Evolutionary conservation across 2,797 vertebrate genomes (phyloP), one percentile per base, ranked within the genome.

Genomic region (Labroides dimidiatus): DNA sequence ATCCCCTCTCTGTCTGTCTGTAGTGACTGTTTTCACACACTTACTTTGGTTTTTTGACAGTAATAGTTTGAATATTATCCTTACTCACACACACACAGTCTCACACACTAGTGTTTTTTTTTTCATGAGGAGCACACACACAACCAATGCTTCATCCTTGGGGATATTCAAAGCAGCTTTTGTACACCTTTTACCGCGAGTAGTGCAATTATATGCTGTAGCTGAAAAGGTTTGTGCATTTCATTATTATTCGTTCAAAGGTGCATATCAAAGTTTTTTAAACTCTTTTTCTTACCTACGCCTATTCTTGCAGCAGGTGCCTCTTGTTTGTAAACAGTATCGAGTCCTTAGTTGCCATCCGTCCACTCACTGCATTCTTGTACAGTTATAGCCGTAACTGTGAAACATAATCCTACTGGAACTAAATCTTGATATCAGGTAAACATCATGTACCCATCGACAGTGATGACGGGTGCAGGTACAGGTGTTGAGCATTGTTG

Each of bases 261-360:
- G 76, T 87, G 84, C 79, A 56, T 78, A 75, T 77, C 65, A 67
- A 62, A 6, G 4, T 37, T 75, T 59, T 70, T 61, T 33, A 10
- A n/a, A 52, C 51, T 14, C 4, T 17, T 58, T 65, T 59, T 74
- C 54, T 71, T 67, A 58, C 66, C 54, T 4, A 78, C 74, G 67
- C 80, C 63, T 87, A 62, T 75, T 80, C 92, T 92, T 91, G 93
- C 93, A 91, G 91, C 93, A 92, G 94, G 92, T 95, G 93, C 95
- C 93, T 93, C 92, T 93, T 91, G 94, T 94, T 94, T 93, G 90
- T 93, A 87, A 92, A 72, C 19, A 42, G 56, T 68, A 77, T 73
- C 65, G 47, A 65, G 63, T 79, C 60, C 42, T 77, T 69, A 59
- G 62, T 66, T 49, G 54, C 67, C 68, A 54, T 84, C 89, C 71